Percentiles rank a stretch among this genome's conserved stretches.
phyloP scores from a whole-genome alignment of 92 coral and sea anemone genomes.

The Epizoanthus stellaris region DNA sequence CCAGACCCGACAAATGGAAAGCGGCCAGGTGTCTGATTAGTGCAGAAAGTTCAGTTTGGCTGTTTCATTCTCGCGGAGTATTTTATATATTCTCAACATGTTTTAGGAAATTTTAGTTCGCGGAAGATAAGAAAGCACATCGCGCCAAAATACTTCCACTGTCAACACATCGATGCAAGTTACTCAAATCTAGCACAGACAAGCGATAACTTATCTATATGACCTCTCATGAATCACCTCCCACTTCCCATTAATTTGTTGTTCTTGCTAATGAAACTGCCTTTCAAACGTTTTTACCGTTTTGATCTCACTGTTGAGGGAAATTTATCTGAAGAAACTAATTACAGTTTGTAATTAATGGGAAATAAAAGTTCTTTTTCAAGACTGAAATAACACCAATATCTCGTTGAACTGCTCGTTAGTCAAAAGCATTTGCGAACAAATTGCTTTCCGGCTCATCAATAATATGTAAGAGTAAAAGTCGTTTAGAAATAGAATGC shows the following conservation, averaged over 20 bases:
- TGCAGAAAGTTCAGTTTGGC: too few species aligned
- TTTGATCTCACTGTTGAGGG: neutral
- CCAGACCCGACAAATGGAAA: too few species aligned
- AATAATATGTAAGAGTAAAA: neutral
- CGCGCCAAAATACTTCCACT: neutral
- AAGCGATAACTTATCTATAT: neutral
- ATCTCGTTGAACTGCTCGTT: neutral
- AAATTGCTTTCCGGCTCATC: neutral
- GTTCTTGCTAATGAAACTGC: slow-evolving; percentile 17
- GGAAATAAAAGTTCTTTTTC: neutral
- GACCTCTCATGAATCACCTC: too few species aligned
- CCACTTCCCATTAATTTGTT: neutral
- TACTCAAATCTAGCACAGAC: neutral
- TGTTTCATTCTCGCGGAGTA: too few species aligned
- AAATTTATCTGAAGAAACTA: neutral
- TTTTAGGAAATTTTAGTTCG: too few species aligned
- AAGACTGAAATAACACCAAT: neutral
- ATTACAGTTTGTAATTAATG: neutral
- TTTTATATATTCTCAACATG: too few species aligned
- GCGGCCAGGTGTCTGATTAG: too few species aligned
- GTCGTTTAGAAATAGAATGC: too few species aligned
- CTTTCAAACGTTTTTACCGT: neutral
- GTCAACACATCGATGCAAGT: neutral
- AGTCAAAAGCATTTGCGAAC: neutral
- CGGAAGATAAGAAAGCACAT: neutral